Evolutionary conservation across 64 coral and sea anemone species (phyloP).

Genomic region (Dendronephthya gigantea): DNA sequence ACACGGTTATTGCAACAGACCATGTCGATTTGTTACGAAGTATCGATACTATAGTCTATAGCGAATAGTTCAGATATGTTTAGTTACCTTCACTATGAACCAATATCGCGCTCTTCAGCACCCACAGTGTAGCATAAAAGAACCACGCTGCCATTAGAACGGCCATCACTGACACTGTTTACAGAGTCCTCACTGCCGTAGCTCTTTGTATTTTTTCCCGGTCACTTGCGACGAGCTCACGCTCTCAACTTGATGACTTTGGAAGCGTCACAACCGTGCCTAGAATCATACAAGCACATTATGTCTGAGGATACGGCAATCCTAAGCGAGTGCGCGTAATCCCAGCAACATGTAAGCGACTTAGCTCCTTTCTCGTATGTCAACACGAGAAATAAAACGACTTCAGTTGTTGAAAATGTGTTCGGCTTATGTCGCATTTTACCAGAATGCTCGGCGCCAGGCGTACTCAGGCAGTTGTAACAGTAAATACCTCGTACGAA

Average conservation of each 20-base stretch:
- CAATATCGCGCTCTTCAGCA: background rate
- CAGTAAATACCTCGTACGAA: background rate
- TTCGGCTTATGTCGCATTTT: background rate
- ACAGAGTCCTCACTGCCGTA: background rate
- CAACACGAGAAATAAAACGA: background rate
- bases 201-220: background rate
- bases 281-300: background rate
- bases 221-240: background rate
- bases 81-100: background rate
- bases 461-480: background rate
- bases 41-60: conserved; percentile 3
- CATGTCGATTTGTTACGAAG: background rate
- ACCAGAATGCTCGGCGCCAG: background rate
- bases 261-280: background rate
- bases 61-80: background rate
- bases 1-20: background rate
- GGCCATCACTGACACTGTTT: conserved; percentile 1
- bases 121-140: background rate
- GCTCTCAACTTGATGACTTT: background rate
- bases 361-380: background rate
- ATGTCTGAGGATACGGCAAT: background rate
- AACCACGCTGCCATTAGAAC: background rate
- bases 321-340: background rate
- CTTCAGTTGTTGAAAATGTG: background rate
- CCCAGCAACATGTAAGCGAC: background rate